Evolutionary conservation across 2,113 vertebrate species (phyloP).

Genomic region (Dicerorhinus sumatrensis): DNA sequence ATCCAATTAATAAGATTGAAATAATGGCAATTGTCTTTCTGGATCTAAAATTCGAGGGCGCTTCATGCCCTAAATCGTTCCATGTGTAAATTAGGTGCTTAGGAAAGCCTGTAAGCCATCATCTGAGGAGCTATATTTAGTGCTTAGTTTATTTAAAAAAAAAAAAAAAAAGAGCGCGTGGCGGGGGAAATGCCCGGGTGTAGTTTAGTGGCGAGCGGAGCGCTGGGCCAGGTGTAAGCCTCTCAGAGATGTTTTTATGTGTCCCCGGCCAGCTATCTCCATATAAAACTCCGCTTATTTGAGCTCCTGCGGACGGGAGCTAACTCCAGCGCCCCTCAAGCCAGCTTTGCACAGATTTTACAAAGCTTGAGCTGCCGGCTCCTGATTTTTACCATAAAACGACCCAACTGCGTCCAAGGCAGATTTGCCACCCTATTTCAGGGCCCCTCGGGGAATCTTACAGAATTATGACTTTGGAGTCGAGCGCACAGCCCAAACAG

Average conservation of each 20-base stretch:
- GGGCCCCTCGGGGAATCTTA: not conserved
- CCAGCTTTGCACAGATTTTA: not conserved
- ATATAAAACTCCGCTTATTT: not conserved
- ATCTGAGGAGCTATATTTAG: conserved; percentile 9
- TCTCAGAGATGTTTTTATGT: not conserved
- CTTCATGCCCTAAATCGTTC: not conserved
- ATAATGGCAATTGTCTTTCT: not conserved
- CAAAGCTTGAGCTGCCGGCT: not conserved
- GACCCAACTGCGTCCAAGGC: not conserved
- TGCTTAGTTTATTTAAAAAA: not conserved
- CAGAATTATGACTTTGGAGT: not conserved
- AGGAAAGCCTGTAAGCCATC: not conserved
- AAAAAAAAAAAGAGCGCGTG: not conserved
- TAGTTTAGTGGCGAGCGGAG: not conserved
- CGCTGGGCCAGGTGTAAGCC: conserved; percentile 12
- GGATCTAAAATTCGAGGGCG: not conserved
- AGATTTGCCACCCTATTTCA: not conserved
- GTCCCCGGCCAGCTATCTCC: not conserved
- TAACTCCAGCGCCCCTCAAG: not conserved
- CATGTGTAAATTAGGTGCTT: not conserved
- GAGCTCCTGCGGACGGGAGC: not conserved
- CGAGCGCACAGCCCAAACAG: not conserved
- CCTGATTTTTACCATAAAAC: not conserved
- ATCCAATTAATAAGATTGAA: not conserved
- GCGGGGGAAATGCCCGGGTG: not conserved